A percentile compares a stretch with the other conserved stretches of the same genome.
These are phyloP conservation scores for Callyntrura sp. DNA, from an alignment of 2,888 invertebrate species.

Conservation along the genomic window DNA sequence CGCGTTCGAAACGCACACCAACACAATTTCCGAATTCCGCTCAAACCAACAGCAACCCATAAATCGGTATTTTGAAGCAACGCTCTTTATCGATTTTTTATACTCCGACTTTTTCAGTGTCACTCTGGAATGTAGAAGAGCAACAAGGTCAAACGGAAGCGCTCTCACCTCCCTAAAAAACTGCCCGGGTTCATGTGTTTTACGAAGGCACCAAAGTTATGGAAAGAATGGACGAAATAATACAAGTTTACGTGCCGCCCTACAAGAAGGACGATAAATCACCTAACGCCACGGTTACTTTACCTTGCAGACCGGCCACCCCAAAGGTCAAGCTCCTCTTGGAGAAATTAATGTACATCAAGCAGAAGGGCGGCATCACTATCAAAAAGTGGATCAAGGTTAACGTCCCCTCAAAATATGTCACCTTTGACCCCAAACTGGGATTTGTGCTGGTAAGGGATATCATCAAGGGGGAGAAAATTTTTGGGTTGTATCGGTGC, in stretches of 20 bases:
- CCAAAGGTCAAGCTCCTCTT: not conserved
- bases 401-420: not conserved
- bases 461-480: not conserved
- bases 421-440: not conserved
- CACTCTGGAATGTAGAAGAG: not conserved
- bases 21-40: not conserved
- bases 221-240: not conserved
- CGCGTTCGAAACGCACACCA: not conserved
- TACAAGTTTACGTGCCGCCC: not conserved
- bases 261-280: not conserved
- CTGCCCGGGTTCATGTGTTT: not conserved
- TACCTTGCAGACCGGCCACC: not conserved
- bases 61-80: not conserved
- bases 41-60: not conserved
- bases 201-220: not conserved
- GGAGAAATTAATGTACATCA: not conserved
- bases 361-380: not conserved
- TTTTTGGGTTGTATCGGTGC: slow-evolving; percentile 10
- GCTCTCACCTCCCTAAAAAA: not conserved
- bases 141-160: not conserved
- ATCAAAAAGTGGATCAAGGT: not conserved
- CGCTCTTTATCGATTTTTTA: not conserved
- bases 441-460: not conserved
- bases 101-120: not conserved
- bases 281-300: not conserved